Conservation (phyloP, 2,888 invertebrate genomes). For the Pseudococcus viburni region DNA sequence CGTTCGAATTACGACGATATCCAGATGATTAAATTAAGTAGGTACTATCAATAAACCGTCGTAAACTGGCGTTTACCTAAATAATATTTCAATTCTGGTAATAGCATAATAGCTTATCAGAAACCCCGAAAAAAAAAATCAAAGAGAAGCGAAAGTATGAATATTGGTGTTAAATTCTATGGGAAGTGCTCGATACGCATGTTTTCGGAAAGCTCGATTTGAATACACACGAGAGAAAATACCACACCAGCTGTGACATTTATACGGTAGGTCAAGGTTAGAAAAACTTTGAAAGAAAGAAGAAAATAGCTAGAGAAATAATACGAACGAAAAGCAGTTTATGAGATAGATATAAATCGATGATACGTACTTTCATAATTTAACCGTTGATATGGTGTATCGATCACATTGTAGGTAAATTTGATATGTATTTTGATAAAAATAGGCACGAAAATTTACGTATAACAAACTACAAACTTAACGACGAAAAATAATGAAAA, state of each 20-base stretch:
- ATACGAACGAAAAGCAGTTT: too few species aligned
- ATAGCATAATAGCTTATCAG: background rate
- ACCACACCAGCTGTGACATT: conserved; percentile 38
- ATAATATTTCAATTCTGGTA: too few species aligned
- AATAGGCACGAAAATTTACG: background rate
- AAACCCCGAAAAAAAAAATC: background rate
- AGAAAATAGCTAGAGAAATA: background rate
- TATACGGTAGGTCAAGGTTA: conserved; percentile 47
- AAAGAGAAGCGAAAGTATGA: background rate
- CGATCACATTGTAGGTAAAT: conserved; percentile 1
- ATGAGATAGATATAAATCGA: background rate
- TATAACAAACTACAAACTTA: background rate
- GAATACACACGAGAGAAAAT: background rate
- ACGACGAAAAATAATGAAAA: conserved; percentile 1
- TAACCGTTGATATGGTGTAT: background rate
- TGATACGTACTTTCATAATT: conserved; percentile 31
- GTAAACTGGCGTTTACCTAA: too few species aligned
- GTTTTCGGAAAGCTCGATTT: conserved; percentile 8
- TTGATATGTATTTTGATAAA: conserved; percentile 5
- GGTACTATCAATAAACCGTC: too few species aligned
- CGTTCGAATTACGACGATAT: background rate
- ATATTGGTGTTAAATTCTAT: background rate
- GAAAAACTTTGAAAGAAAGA: background rate
- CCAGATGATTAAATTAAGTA: background rate
- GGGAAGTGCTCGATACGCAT: background rate